phyloP scores from a whole-genome alignment of 2,113 vertebrate species.

The Coracopsis vasa region DNA sequence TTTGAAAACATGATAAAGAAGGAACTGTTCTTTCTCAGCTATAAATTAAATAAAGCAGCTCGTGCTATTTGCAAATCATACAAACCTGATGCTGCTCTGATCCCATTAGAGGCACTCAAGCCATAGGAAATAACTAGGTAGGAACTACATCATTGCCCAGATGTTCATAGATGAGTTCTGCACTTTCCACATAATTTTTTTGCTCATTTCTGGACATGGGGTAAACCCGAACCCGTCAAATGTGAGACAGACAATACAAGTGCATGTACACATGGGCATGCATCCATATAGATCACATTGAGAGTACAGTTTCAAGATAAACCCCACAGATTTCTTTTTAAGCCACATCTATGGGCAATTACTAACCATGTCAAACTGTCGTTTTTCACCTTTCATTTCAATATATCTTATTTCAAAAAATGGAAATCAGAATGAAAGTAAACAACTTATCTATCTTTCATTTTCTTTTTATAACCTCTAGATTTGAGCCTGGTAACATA shows the following conservation, averaged over 20 bases:
- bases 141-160: not conserved
- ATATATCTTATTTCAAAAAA: slow-evolving; percentile 17
- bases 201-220: not conserved
- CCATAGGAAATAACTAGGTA: not conserved
- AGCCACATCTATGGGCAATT: not conserved
- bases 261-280: rapidly evolving
- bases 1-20: not conserved
- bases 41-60: not conserved
- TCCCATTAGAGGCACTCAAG: rapidly evolving
- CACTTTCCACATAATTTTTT: not conserved
- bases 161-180: not conserved
- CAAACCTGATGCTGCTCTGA: not conserved
- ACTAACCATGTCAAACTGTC: not conserved
- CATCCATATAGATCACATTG: not conserved
- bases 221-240: not conserved
- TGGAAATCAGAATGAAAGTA: not conserved
- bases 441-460: slow-evolving; percentile 41
- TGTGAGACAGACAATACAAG: not conserved
- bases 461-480: slow-evolving; percentile 30
- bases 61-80: not conserved
- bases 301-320: slow-evolving; percentile 10
- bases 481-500: slow-evolving; percentile 40
- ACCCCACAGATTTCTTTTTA: not conserved
- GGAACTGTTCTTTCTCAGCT: not conserved
- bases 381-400: not conserved